Evolutionary conservation across 2,888 invertebrate genomes (phyloP).

Genomic region (Aradus depressus): DNA sequence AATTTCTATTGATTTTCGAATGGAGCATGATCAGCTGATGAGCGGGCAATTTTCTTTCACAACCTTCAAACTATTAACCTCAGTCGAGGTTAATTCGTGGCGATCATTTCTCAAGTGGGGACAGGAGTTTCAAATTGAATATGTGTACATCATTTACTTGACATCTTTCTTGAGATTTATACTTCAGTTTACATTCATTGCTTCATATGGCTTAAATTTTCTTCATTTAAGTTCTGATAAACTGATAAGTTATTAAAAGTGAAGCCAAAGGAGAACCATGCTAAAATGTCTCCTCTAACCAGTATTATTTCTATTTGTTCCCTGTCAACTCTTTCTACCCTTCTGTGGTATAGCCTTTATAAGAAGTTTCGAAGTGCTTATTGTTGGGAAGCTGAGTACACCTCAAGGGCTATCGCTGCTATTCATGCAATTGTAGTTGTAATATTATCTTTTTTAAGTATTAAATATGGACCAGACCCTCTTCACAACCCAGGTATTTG

Average conservation of each 20-base stretch:
- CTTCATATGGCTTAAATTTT: no score
- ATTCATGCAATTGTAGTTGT: conserved; percentile 26
- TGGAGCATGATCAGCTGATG: conserved; percentile 9
- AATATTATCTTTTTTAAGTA: conserved; percentile 19
- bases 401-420: conserved; percentile 26
- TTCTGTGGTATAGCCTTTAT: conserved; percentile 23
- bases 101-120: no score
- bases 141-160: no score
- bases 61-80: conserved; percentile 8
- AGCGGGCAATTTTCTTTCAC: conserved; percentile 6
- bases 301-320: conserved; percentile 14
- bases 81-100: background rate
- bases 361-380: conserved; percentile 12
- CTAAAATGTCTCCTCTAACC: conserved; percentile 14
- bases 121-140: no score
- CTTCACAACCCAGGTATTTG: conserved; percentile 22
- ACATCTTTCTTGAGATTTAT: no score
- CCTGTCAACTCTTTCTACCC: conserved; percentile 16
- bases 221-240: no score
- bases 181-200: no score
- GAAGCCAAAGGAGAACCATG: no score
- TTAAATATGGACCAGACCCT: conserved; percentile 24
- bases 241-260: no score
- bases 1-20: no score
- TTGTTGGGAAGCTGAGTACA: conserved; percentile 21